Evolutionary conservation across 2,797 vertebrate genomes (phyloP).

Genomic region (Arctocebus calabarensis): DNA sequence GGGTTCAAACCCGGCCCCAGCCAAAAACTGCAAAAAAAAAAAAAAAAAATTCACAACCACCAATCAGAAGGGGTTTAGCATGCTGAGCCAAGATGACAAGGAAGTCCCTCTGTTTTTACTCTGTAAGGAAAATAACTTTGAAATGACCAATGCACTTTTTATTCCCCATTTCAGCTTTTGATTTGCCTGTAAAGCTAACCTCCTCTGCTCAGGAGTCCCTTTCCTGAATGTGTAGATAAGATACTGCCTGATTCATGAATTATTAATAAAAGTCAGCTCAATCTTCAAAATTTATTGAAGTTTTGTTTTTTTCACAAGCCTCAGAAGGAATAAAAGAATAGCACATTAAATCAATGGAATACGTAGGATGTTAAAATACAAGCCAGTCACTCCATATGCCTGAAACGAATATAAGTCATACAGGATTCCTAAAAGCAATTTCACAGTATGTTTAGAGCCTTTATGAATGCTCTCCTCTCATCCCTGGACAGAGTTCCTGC

Average conservation of each 20-base stretch:
- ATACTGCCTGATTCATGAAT: neutral
- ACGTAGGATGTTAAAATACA: neutral
- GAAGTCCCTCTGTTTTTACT: neutral
- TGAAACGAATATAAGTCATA: neutral
- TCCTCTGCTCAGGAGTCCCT: neutral
- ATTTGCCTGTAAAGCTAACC: neutral
- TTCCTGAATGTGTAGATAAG: neutral
- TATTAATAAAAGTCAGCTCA: neutral
- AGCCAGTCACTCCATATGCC: neutral
- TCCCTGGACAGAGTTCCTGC: neutral
- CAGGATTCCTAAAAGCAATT: neutral
- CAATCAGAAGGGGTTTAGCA: neutral
- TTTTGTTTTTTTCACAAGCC: neutral
- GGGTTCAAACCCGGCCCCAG: no score
- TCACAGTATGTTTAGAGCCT: neutral
- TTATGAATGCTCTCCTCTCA: neutral
- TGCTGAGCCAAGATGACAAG: neutral
- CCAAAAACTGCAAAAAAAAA: no score
- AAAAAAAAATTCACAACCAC: neutral
- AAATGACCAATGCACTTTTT: no score
- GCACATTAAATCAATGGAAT: neutral
- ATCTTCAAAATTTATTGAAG: neutral
- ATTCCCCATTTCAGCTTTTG: neutral
- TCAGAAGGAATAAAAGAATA: neutral
- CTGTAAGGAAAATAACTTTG: no score